These are phyloP conservation scores for Prosopocoilus inquinatus DNA, from an alignment of 2,888 invertebrate genomes.

Conservation along the genomic window DNA sequence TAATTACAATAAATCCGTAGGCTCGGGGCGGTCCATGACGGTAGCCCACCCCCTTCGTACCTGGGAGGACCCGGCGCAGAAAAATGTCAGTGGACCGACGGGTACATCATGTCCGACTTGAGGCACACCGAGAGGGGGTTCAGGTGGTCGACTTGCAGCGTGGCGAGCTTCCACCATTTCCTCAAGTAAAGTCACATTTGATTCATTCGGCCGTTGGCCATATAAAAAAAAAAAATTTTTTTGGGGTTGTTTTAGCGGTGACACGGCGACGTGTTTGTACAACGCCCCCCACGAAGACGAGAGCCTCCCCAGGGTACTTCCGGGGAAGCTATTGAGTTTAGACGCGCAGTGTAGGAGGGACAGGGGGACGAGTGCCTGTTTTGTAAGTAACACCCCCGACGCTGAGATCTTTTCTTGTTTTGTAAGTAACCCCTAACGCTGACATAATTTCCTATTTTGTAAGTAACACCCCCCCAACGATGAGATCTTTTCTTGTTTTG, in stretches of 20 bases:
- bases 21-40: conserved; percentile 93
- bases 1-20: conserved; percentile 55
- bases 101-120: conserved; percentile 93
- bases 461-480: no score
- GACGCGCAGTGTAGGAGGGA: conserved; percentile 93
- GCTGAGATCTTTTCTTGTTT: background rate
- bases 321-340: conserved; percentile 82
- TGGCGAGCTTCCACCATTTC: conserved; percentile 93
- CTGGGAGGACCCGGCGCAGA: conserved; percentile 92
- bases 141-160: conserved; percentile 90
- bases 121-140: conserved; percentile 93
- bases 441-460: no score
- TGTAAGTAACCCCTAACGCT: no score
- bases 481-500: no score
- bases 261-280: conserved; percentile 89
- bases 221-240: conserved; percentile 4
- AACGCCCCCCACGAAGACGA: conserved; percentile 94
- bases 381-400: conserved; percentile 61
- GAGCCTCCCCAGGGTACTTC: conserved; percentile 81
- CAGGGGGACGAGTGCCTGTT: conserved; percentile 83
- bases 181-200: conserved; percentile 71
- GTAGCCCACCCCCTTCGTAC: conserved; percentile 91
- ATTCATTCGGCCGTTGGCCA: background rate
- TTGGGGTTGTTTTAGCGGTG: conserved; percentile 74
- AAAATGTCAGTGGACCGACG: conserved; percentile 94